phyloP scores from a whole-genome alignment of 64 coral and sea anemone species.

The Platygyra sinensis region DNA sequence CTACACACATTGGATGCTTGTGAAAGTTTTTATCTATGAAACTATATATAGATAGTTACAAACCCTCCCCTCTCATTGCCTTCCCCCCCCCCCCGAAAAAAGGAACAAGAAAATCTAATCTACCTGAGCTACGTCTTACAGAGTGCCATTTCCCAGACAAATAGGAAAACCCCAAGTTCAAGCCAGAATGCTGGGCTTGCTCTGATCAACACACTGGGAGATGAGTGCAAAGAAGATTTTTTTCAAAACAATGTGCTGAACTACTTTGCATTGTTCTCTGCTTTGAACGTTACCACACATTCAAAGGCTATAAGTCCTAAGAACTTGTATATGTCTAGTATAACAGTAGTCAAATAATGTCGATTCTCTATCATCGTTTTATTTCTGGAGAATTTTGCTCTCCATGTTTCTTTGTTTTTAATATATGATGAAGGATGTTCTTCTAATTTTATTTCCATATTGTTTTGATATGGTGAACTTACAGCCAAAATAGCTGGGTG shows the following conservation, averaged over 20 bases:
- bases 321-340: too few relatives aligned
- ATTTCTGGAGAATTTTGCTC: too few relatives aligned
- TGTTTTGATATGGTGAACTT: background rate
- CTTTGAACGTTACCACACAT: slow-evolving; percentile 33
- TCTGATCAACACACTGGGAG: slow-evolving; percentile 8
- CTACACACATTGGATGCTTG: too few relatives aligned
- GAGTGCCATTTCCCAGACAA: background rate
- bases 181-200: slow-evolving; percentile 25
- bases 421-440: background rate
- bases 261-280: slow-evolving; percentile 35
- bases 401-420: background rate
- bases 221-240: slow-evolving; percentile 25
- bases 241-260: slow-evolving; percentile 31
- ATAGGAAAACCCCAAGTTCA: slow-evolving; percentile 26
- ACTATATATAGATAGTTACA: too few relatives aligned
- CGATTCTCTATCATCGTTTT: too few relatives aligned
- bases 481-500: background rate
- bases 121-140: slow-evolving; percentile 23
- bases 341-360: too few relatives aligned
- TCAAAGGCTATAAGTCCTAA: slow-evolving; percentile 9
- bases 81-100: too few relatives aligned
- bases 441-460: background rate
- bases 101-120: too few relatives aligned
- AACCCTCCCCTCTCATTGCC: too few relatives aligned
- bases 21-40: too few relatives aligned